These are phyloP conservation scores for Orthosia gothica DNA, from an alignment of 2,888 invertebrate genomes.

Conservation along the genomic window DNA sequence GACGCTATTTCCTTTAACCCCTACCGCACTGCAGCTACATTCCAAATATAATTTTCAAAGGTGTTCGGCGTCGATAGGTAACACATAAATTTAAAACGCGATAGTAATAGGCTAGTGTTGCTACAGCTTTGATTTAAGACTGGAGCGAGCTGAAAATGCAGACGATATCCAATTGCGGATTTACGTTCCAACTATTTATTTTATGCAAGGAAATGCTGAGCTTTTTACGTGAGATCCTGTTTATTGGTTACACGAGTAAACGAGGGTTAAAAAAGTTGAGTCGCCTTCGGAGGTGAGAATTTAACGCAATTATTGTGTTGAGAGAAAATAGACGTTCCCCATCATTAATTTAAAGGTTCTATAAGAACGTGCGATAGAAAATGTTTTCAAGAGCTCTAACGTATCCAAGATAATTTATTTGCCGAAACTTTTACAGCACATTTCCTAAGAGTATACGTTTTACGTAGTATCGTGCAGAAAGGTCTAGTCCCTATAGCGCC, in stretches of 20 bases:
- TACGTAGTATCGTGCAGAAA: slow-evolving; percentile 61
- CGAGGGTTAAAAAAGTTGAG: slow-evolving; percentile 24
- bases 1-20: slow-evolving; percentile 87
- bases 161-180: slow-evolving; percentile 74
- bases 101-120: slow-evolving; percentile 85
- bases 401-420: slow-evolving; percentile 46
- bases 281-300: slow-evolving; percentile 11
- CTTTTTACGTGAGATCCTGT: slow-evolving; percentile 56
- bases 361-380: slow-evolving; percentile 10
- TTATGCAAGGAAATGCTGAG: slow-evolving; percentile 51
- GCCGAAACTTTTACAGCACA: slow-evolving; percentile 51
- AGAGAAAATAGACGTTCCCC: neutral
- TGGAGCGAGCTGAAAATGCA: slow-evolving; percentile 77
- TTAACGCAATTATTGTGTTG: slow-evolving; percentile 5
- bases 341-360: slow-evolving; percentile 12
- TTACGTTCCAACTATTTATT: slow-evolving; percentile 69
- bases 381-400: slow-evolving; percentile 12
- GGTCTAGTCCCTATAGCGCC: slow-evolving; percentile 70
- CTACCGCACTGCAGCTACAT: slow-evolving; percentile 85
- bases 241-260: slow-evolving; percentile 38
- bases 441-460: slow-evolving; percentile 57
- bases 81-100: slow-evolving; percentile 87
- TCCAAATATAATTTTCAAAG: slow-evolving; percentile 88
- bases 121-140: slow-evolving; percentile 83
- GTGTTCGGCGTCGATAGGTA: slow-evolving; percentile 86